Percentiles rank a stretch among this genome's conserved stretches.
phyloP scores from a whole-genome alignment of 2,113 vertebrate species.

The Microtus pennsylvanicus region DNA sequence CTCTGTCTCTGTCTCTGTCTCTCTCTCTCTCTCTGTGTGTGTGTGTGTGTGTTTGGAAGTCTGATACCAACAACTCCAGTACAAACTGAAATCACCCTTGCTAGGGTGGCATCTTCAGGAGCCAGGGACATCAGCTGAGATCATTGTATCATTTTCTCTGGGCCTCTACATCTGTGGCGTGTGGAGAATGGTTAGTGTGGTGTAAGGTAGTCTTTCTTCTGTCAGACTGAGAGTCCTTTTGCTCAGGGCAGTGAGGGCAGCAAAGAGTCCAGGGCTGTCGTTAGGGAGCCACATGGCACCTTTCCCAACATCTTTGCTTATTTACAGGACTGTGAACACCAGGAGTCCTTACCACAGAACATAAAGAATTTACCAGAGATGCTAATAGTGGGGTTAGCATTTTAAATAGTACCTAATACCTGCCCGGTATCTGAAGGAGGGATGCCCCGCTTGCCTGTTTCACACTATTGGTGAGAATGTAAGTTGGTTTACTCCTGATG shows the following conservation, averaged over 20 bases:
- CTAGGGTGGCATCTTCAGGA: background rate
- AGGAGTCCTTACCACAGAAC: background rate
- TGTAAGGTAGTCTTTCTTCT: background rate
- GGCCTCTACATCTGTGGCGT: background rate
- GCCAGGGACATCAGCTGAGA: background rate
- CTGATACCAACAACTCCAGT: background rate
- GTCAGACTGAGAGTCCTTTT: background rate
- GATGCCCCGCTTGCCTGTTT: background rate
- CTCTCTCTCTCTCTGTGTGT: no score
- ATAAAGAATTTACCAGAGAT: background rate
- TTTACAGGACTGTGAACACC: background rate
- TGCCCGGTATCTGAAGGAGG: background rate
- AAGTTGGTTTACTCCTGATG: background rate
- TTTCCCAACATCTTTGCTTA: background rate
- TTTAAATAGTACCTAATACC: background rate
- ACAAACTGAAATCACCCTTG: background rate
- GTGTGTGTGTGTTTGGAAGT: background rate
- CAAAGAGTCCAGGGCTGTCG: background rate
- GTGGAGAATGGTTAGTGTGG: background rate
- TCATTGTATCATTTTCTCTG: background rate
- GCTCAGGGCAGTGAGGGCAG: background rate
- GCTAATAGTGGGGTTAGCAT: background rate
- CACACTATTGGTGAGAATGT: background rate
- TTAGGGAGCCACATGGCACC: background rate
- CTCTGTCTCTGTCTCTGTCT: accelerated